phyloP scores from a whole-genome alignment of 2,888 invertebrate genomes.

The Drosophila paramelanica region DNA sequence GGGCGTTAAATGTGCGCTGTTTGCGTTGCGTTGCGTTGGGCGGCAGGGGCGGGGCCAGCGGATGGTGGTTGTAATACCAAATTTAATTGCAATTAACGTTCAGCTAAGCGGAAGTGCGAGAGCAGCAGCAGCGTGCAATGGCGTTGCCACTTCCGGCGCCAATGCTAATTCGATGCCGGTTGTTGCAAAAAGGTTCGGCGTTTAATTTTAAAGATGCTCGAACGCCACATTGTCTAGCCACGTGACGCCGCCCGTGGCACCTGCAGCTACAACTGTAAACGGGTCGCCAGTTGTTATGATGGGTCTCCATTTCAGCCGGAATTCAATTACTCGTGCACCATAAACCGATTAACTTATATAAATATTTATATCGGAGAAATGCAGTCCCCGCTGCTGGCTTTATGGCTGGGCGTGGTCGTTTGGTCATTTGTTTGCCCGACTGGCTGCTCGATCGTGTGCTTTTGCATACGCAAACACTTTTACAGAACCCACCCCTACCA shows the following conservation, averaged over 20 bases:
- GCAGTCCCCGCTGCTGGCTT: constrained; percentile 58
- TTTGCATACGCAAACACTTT: constrained; percentile 77
- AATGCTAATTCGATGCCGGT: constrained; percentile 38
- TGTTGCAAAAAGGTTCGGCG: constrained; percentile 9
- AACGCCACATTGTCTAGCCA: constrained; percentile 21
- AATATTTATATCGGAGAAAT: constrained; percentile 75
- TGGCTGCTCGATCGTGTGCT: constrained; percentile 38
- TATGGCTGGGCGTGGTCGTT: constrained; percentile 34
- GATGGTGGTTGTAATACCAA: constrained; percentile 56
- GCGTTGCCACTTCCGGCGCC: constrained; percentile 63
- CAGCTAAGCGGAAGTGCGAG: constrained; percentile 71
- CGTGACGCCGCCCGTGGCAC: constrained; percentile 12
- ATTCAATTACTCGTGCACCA: constrained; percentile 79
- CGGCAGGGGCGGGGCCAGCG: background rate
- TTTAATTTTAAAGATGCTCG: background rate
- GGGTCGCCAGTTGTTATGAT: constrained; percentile 10
- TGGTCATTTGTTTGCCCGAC: constrained; percentile 15
- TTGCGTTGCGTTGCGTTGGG: background rate
- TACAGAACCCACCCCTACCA: background rate
- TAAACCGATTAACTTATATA: constrained; percentile 80
- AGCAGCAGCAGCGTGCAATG: constrained; percentile 44
- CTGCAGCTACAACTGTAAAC: constrained; percentile 6
- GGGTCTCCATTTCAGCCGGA: constrained; percentile 40
- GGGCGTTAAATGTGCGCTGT: constrained; percentile 49
- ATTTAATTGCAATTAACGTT: constrained; percentile 78